These are phyloP conservation scores for Helicolenus hilgendorfi DNA, from an alignment of 2,797 vertebrate species.

Conservation along the genomic window DNA sequence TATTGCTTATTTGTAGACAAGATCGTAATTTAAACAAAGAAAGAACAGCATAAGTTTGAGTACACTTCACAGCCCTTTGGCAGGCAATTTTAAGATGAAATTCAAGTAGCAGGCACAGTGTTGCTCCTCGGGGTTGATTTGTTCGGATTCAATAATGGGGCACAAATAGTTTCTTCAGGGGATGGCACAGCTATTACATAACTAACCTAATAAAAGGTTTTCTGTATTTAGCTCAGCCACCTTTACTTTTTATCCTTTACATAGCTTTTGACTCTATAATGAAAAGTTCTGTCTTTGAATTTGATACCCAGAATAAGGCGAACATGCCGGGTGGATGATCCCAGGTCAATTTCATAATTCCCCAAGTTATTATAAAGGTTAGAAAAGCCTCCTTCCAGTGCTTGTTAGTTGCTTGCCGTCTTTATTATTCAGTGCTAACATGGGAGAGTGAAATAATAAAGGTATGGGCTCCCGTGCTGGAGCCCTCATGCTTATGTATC, in stretches of 20 bases:
- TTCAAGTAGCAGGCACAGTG: not conserved
- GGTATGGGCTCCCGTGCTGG: not conserved
- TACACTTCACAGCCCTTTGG: not conserved
- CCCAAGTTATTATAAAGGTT: constrained; percentile 20
- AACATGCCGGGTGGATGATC: constrained; percentile 5
- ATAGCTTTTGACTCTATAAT: constrained; percentile 8
- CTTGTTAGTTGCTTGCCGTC: not conserved
- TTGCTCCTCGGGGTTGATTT: constrained; percentile 28
- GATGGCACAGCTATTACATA: constrained; percentile 30
- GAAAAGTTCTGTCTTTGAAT: not conserved
- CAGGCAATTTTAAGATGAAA: constrained; percentile 16
- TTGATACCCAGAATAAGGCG: not conserved
- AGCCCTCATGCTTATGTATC: constrained; percentile 11
- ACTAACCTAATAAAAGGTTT: constrained; percentile 48
- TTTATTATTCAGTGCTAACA: not conserved
- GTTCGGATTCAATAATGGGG: constrained; percentile 39
- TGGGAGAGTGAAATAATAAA: constrained; percentile 1
- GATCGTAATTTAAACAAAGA: constrained; percentile 2
- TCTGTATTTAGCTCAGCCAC: constrained; percentile 2
- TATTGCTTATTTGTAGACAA: not conserved
- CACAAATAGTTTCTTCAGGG: constrained; percentile 47
- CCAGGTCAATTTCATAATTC: constrained; percentile 2
- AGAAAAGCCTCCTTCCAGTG: not conserved
- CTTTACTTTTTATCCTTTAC: not conserved
- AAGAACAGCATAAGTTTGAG: not conserved